These are phyloP conservation scores for Sebastes iracundus DNA, from an alignment of 2,797 vertebrate genomes.

Conservation along the genomic window DNA sequence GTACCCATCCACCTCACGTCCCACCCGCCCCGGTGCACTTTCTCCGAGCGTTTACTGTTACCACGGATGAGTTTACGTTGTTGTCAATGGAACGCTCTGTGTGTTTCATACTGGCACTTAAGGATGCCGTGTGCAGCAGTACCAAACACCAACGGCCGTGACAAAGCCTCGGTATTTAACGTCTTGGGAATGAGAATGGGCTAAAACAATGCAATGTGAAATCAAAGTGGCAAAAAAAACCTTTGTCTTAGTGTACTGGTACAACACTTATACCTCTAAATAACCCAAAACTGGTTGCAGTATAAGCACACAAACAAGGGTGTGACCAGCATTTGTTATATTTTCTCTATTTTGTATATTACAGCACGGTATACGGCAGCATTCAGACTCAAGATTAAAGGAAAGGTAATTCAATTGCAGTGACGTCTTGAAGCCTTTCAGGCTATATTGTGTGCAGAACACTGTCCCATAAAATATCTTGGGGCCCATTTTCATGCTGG, in stretches of 20 bases:
- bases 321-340: background rate
- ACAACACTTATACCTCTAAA: background rate
- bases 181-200: no score
- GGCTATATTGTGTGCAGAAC: slow-evolving; percentile 38
- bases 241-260: background rate
- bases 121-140: no score
- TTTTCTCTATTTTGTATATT: background rate
- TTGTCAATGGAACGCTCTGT: no score
- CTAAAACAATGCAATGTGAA: background rate
- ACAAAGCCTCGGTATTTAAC: no score
- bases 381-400: slow-evolving; percentile 8
- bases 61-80: no score
- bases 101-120: no score
- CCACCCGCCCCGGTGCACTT: no score
- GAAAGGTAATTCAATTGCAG: slow-evolving; percentile 37
- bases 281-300: background rate
- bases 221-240: background rate
- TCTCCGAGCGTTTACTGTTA: no score
- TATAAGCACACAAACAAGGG: background rate
- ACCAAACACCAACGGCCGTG: no score
- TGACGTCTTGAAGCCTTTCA: slow-evolving; percentile 32
- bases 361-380: background rate
- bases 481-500: slow-evolving; percentile 43
- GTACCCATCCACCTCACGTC: no score
- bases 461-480: slow-evolving; percentile 53